Conservation (phyloP, 2,113 vertebrate genomes). For the Rhadina sibilatrix region DNA sequence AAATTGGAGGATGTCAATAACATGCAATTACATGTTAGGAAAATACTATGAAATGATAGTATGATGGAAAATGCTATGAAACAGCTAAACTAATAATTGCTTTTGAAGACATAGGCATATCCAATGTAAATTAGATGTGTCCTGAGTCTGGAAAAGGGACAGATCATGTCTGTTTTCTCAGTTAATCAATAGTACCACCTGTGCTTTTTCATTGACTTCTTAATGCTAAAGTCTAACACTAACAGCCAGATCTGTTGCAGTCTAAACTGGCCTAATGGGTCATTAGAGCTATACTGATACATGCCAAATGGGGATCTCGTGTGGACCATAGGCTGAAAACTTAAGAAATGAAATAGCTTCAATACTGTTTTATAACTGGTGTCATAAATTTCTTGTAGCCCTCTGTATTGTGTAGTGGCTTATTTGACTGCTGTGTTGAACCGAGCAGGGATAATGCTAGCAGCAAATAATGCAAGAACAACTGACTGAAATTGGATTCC, state of each 20-base stretch:
- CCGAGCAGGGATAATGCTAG: neutral
- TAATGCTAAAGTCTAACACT: neutral
- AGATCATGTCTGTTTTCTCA: neutral
- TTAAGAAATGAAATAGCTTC: neutral
- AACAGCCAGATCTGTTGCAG: constrained; percentile 1
- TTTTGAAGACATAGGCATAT: neutral
- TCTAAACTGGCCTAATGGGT: constrained; percentile 33
- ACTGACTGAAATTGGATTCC: neutral
- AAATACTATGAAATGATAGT: neutral
- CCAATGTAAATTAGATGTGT: neutral
- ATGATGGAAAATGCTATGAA: neutral
- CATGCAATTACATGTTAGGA: neutral
- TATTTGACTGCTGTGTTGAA: neutral
- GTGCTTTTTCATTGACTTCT: constrained; percentile 35
- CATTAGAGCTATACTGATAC: constrained; percentile 30
- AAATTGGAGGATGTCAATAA: neutral
- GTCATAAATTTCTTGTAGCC: neutral
- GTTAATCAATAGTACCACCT: constrained; percentile 17
- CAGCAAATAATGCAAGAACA: neutral
- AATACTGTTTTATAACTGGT: neutral
- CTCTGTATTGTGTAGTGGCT: neutral
- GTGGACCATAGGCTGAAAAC: neutral
- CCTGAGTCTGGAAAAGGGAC: neutral
- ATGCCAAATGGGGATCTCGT: neutral
- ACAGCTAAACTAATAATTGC: neutral